phyloP scores from a whole-genome alignment of 2,888 invertebrate genomes.

The Lobophora halterata region DNA sequence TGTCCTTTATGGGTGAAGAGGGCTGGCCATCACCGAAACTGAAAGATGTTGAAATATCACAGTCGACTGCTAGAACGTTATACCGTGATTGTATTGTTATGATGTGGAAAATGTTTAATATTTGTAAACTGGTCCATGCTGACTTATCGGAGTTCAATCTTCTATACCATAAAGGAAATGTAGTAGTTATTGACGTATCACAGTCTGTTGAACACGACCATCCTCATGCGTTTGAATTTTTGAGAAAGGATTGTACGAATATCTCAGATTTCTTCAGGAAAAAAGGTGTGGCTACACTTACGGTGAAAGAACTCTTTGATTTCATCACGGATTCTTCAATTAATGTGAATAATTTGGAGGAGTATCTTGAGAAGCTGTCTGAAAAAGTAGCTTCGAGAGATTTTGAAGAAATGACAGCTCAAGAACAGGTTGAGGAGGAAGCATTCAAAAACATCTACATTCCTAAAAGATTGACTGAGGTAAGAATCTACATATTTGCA shows the following conservation, averaged over 20 bases:
- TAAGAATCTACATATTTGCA: too few species aligned
- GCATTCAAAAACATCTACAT: constrained; percentile 97
- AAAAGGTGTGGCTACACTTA: constrained; percentile 94
- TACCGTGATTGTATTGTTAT: constrained; percentile 91
- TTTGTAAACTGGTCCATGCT: constrained; percentile 97
- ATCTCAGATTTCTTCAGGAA: constrained; percentile 95
- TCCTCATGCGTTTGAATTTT: constrained; percentile 95
- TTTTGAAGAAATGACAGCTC: constrained; percentile 84
- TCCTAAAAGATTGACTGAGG: constrained; percentile 95
- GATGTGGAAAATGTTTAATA: constrained; percentile 97
- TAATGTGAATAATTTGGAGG: constrained; percentile 89
- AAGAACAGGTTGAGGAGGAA: constrained; percentile 92
- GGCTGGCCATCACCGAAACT: constrained; percentile 96
- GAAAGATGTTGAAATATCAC: constrained; percentile 90
- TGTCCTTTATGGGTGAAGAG: constrained; percentile 95
- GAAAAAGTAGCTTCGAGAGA: constrained; percentile 83
- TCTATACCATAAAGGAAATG: constrained; percentile 88
- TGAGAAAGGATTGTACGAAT: constrained; percentile 97
- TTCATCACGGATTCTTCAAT: constrained; percentile 96
- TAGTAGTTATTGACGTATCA: constrained; percentile 98
- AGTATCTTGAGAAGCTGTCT: constrained; percentile 87
- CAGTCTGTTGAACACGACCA: constrained; percentile 99
- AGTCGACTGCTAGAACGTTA: constrained; percentile 86
- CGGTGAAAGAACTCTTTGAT: constrained; percentile 95
- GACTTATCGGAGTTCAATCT: constrained; percentile 99